These are phyloP conservation scores for Amphilophus citrinellus DNA, from an alignment of 2,113 vertebrate species.

Conservation along the genomic window DNA sequence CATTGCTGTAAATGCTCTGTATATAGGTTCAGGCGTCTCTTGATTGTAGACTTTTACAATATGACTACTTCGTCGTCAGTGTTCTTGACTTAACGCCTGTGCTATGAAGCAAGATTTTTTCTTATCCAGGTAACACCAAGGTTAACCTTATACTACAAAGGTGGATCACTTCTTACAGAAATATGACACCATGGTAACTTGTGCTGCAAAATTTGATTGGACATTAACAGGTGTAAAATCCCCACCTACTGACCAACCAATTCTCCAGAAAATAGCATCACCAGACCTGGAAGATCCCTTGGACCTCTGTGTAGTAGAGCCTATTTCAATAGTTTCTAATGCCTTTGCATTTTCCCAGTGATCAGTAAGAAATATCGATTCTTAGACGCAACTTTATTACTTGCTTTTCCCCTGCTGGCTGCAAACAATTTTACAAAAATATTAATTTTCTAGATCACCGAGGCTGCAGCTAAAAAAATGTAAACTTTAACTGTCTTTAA, in stretches of 20 bases:
- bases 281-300: neutral
- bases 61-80: too few species aligned
- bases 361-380: neutral
- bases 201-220: neutral
- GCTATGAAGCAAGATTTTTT: neutral
- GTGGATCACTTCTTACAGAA: neutral
- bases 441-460: neutral
- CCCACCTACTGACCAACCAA: neutral
- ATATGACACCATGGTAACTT: neutral
- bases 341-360: neutral
- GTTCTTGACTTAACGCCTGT: neutral
- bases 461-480: neutral
- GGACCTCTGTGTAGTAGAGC: neutral
- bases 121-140: neutral
- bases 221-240: neutral
- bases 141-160: neutral
- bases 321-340: neutral
- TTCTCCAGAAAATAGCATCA: neutral
- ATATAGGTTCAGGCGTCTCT: too few species aligned
- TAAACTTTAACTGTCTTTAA: neutral
- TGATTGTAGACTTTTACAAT: too few species aligned
- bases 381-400: neutral
- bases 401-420: accelerated
- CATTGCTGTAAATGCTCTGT: neutral
- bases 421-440: neutral